phyloP scores from a whole-genome alignment of 2,113 vertebrate genomes.

The Silurus asotus region DNA sequence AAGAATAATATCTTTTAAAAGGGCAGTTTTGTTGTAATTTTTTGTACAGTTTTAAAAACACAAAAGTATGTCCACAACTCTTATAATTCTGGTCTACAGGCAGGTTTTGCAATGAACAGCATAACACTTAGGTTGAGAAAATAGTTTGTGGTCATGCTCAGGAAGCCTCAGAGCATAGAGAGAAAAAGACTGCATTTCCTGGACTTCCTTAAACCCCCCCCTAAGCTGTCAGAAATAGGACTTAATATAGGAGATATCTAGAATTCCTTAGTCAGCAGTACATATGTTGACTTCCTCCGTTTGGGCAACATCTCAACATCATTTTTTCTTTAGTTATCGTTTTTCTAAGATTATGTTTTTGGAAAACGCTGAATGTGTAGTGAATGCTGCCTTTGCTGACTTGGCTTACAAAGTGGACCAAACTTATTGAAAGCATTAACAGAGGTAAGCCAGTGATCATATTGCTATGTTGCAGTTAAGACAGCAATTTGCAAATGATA shows the following conservation, averaged over 20 bases:
- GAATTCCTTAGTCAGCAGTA: conserved; percentile 55
- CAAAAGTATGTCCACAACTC: conserved; percentile 22
- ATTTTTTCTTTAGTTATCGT: conserved; percentile 19
- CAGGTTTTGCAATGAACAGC: conserved; percentile 22
- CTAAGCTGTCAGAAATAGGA: conserved; percentile 46
- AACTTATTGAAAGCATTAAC: background rate
- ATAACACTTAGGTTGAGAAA: conserved; percentile 50
- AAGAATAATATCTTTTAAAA: too few relatives aligned
- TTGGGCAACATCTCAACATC: conserved; percentile 15
- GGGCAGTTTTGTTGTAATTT: background rate
- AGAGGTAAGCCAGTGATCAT: conserved; percentile 24
- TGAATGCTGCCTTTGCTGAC: background rate
- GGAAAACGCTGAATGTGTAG: background rate
- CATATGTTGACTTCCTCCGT: conserved; percentile 44
- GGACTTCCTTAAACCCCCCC: conserved; percentile 52
- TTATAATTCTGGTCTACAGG: conserved; percentile 35
- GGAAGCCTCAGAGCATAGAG: conserved; percentile 54
- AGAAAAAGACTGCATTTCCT: conserved; percentile 60
- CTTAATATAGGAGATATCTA: conserved; percentile 40
- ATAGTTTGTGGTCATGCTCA: conserved; percentile 56
- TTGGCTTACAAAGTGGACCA: conserved; percentile 18
- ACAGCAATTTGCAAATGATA: background rate
- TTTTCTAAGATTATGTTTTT: conserved; percentile 24
- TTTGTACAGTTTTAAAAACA: background rate
- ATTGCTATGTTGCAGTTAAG: background rate